Base-by-base conservation (phyloP, 2,888 invertebrate species). In the Drosophila ezoana region DNA sequence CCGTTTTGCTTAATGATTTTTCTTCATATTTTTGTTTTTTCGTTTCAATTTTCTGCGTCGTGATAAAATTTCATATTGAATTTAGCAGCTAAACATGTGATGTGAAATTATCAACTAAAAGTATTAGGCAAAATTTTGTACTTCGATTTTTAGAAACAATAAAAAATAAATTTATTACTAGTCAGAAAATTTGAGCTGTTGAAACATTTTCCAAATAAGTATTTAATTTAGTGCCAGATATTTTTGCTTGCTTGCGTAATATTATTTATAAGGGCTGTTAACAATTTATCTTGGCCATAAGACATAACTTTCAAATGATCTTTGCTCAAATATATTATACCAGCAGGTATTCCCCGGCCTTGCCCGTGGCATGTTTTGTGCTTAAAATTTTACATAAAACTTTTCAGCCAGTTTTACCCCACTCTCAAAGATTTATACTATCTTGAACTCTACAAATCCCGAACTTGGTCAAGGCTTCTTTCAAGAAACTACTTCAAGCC, bases 41-140 rank as follows among this genome's bases (percentile, higher is more conserved):
- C 23, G 23, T 23, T 23, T 23, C 23, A 23, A 35, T 18, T 60
- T 60, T 62, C 76, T 70, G 58, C 68, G 48, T 70, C 60, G 41
- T 64, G 76, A 72, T 87, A 45, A 61, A 57, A 53, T 60, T 65
- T 57, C 20, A 44, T 47, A 32, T 54, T 14, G 38, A 33, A 51
- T n/a, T 53, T 23, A 41, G 23, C 20, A 41, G 45, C 33, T 10
- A 47, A 47, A 37, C 53, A 49, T 49, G 18, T 61, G 32, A 37
- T 68, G 16, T 2, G 1, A 0, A 38, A 58, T 59, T 49, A 54
- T 66, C 14, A 56, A 52, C 56, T 52, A 9, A 14, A 35, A 20
- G 33, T 35, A 28, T 61, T 16, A 49, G 8, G 47, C 14, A 1
- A 11, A 4, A 20, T 40, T 1, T 35, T 62, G 3, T 32, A 40